Conservation (phyloP, 2,113 vertebrate species). For the Toxotes chatareus region DNA sequence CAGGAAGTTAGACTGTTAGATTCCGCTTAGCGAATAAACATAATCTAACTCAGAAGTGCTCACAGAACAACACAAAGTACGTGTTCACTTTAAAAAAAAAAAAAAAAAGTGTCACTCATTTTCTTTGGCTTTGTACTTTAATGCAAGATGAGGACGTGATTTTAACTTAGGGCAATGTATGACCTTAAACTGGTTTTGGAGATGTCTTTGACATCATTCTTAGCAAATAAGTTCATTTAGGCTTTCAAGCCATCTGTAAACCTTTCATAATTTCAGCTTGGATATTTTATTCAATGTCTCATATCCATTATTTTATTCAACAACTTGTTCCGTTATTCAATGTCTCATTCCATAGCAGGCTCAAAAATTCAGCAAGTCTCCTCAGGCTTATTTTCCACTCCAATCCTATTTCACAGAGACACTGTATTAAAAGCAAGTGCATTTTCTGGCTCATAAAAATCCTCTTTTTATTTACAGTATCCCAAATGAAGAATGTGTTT, state of each 20-base stretch:
- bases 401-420: slow-evolving; percentile 64
- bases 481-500: slow-evolving; percentile 50
- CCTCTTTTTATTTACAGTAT: slow-evolving; percentile 51
- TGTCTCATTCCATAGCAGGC: slow-evolving; percentile 38
- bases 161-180: slow-evolving; percentile 36
- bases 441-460: slow-evolving; percentile 33
- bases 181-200: slow-evolving; percentile 56
- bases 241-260: slow-evolving; percentile 58
- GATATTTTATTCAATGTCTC: slow-evolving; percentile 53
- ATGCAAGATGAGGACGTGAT: slow-evolving; percentile 27
- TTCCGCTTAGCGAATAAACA: slow-evolving; percentile 72
- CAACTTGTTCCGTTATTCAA: slow-evolving; percentile 50
- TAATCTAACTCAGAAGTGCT: slow-evolving; percentile 47
- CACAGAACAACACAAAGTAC: slow-evolving; percentile 49
- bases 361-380: slow-evolving; percentile 41
- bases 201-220: slow-evolving; percentile 44
- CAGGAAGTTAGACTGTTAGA: slow-evolving; percentile 60
- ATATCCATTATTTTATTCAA: too few species aligned
- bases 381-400: slow-evolving; percentile 49
- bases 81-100: slow-evolving; percentile 37
- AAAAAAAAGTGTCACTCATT: not conserved
- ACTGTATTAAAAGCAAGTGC: slow-evolving; percentile 38
- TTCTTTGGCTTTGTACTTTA: slow-evolving; percentile 26
- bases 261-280: slow-evolving; percentile 49
- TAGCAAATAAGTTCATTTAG: slow-evolving; percentile 55